phyloP scores from a whole-genome alignment of 2,797 vertebrate genomes.

The Pitangus sulphuratus region DNA sequence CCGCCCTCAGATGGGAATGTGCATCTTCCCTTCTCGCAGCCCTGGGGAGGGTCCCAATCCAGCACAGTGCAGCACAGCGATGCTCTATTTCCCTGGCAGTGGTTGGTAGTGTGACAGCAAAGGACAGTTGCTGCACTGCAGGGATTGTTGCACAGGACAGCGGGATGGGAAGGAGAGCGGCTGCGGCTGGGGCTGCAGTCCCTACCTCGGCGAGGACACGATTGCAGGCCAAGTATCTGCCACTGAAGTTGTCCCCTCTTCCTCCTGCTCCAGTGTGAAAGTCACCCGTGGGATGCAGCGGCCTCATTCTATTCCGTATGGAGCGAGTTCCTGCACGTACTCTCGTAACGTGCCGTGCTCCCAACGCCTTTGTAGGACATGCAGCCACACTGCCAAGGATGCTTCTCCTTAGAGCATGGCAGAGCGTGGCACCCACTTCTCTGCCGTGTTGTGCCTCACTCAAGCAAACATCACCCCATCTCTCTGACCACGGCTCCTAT shows the following conservation, averaged over 20 bases:
- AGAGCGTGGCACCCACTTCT: fast-evolving
- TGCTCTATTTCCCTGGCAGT: background rate
- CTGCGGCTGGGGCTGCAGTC: background rate
- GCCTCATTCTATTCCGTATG: background rate
- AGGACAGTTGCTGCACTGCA: background rate
- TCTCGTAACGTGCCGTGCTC: background rate
- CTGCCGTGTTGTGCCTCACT: background rate
- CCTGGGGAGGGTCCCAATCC: fast-evolving
- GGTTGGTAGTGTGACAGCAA: background rate
- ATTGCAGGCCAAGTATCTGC: background rate
- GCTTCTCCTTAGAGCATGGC: background rate
- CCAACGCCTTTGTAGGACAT: background rate
- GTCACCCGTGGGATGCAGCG: background rate
- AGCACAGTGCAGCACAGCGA: fast-evolving
- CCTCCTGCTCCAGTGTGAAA: background rate
- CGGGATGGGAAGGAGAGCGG: background rate
- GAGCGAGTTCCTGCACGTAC: background rate
- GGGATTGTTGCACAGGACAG: background rate
- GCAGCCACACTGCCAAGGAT: fast-evolving
- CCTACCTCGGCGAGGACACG: background rate
- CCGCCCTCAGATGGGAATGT: fast-evolving
- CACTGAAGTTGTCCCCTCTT: background rate
- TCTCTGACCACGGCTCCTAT: background rate
- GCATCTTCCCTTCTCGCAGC: background rate
- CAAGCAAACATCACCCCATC: background rate